Evolutionary conservation across 2,113 vertebrate genomes (phyloP).

Genomic region (Micromys minutus): DNA sequence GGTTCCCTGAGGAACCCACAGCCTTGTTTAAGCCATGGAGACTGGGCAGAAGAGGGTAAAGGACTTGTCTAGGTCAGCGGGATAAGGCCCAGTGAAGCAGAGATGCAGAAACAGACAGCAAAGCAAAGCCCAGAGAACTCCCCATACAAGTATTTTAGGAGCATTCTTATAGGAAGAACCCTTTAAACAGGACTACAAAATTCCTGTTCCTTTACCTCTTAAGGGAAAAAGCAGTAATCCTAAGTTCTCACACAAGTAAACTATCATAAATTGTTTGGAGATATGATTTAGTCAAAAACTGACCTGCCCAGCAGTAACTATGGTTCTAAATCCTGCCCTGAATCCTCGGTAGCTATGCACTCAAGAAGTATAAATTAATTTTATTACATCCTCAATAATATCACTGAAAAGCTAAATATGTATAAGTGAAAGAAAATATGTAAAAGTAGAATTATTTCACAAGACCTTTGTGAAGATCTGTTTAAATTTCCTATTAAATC

Average conservation of each 20-base stretch:
- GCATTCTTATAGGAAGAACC: not conserved
- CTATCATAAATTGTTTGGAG: conserved; percentile 27
- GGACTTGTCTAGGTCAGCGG: not conserved
- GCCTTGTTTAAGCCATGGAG: not conserved
- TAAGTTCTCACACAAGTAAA: not conserved
- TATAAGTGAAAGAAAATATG: conserved; percentile 28
- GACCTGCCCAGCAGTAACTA: not conserved
- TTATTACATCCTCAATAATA: conserved; percentile 7
- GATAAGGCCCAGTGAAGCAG: not conserved
- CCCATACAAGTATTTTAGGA: not conserved
- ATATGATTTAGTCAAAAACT: conserved; percentile 22
- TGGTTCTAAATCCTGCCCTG: not conserved
- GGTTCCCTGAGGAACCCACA: not conserved
- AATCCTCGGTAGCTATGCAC: not conserved
- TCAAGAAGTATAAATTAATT: conserved; percentile 40
- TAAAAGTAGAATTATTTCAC: not conserved
- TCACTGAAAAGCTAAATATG: conserved; percentile 3
- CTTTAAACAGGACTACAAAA: conserved; percentile 49
- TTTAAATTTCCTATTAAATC: not conserved
- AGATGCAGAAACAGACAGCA: not conserved
- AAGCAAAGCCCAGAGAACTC: not conserved
- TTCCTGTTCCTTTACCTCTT: conserved; percentile 3
- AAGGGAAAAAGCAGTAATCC: not conserved
- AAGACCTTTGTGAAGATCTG: not conserved
- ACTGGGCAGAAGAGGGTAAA: not conserved